Conservation (phyloP, 2,888 invertebrate genomes). For the Terebella lapidaria region DNA sequence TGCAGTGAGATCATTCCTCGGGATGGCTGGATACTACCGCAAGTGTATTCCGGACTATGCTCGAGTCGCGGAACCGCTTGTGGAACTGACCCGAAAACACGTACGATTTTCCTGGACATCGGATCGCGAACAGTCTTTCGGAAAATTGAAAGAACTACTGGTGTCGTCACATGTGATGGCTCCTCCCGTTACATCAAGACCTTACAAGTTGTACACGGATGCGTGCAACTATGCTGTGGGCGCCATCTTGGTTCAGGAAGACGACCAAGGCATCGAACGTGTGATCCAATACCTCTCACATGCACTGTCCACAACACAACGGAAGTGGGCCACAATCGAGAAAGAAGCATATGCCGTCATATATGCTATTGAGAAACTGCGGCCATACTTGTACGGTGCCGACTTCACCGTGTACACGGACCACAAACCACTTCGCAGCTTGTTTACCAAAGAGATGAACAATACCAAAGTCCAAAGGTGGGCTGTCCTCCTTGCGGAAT, state of each 20-base stretch:
- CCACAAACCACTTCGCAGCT: neutral
- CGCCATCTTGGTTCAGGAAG: slow-evolving; percentile 1
- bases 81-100: slow-evolving; percentile 3
- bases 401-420: slow-evolving; percentile 9
- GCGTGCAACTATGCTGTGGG: slow-evolving; percentile 3
- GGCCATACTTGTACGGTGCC: slow-evolving; percentile 4
- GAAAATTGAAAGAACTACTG: neutral
- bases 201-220: slow-evolving; percentile 2
- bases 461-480: slow-evolving; percentile 17
- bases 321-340: slow-evolving; percentile 2
- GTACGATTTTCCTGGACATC: slow-evolving; percentile 3
- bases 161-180: slow-evolving; percentile 4
- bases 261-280: slow-evolving; percentile 4
- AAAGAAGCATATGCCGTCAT: slow-evolving; percentile 7
- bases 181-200: neutral
- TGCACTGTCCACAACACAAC: neutral
- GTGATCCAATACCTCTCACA: slow-evolving; percentile 5
- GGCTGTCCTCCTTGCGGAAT: slow-evolving; percentile 17
- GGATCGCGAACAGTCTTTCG: neutral
- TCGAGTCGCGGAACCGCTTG: slow-evolving; percentile 6
- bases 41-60: slow-evolving; percentile 10
- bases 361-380: neutral
- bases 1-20: slow-evolving; percentile 11
- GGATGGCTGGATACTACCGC: slow-evolving; percentile 15
- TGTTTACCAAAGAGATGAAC: slow-evolving; percentile 10